These are phyloP conservation scores for Drosophila quasianomalipes DNA, from an alignment of 2,888 invertebrate genomes.

Conservation along the genomic window DNA sequence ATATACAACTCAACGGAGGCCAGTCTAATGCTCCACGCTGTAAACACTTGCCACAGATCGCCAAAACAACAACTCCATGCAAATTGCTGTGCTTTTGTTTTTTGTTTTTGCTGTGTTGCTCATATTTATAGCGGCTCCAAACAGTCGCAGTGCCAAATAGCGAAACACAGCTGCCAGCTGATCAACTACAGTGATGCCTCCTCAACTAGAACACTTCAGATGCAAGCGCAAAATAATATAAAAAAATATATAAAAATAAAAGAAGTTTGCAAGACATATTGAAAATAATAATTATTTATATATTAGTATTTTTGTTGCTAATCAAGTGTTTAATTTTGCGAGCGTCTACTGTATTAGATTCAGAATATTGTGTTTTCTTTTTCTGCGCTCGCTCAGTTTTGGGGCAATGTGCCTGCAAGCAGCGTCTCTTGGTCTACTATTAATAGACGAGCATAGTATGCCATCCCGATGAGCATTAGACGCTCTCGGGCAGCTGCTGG, in stretches of 20 bases:
- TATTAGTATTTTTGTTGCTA: not conserved
- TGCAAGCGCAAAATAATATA: not conserved
- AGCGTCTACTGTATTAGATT: conserved; percentile 2
- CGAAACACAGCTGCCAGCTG: conserved; percentile 6
- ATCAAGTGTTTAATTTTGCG: not conserved
- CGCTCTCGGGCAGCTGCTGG: conserved; percentile 39
- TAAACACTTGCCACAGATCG: conserved; percentile 38
- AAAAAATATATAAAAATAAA: not conserved
- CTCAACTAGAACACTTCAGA: not conserved
- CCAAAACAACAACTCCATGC: conserved; percentile 41
- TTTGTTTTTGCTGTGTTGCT: not conserved
- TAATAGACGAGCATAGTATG: conserved; percentile 61
- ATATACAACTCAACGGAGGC: conserved; percentile 32
- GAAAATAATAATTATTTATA: not conserved
- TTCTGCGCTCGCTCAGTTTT: conserved; percentile 13
- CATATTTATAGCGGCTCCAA: conserved; percentile 36
- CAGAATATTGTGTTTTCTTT: not conserved
- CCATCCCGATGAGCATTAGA: conserved; percentile 60
- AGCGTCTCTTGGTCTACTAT: conserved; percentile 47
- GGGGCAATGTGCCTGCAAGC: conserved; percentile 26
- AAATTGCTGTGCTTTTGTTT: conserved; percentile 20
- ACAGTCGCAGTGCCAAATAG: not conserved
- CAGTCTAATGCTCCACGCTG: conserved; percentile 36
- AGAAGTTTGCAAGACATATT: not conserved
- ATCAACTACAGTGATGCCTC: conserved; percentile 4